A percentile compares a stretch with the other conserved stretches of the same genome.
Evolutionary conservation across 2,888 invertebrate genomes (phyloP).

Genomic region (Blera fallax): DNA sequence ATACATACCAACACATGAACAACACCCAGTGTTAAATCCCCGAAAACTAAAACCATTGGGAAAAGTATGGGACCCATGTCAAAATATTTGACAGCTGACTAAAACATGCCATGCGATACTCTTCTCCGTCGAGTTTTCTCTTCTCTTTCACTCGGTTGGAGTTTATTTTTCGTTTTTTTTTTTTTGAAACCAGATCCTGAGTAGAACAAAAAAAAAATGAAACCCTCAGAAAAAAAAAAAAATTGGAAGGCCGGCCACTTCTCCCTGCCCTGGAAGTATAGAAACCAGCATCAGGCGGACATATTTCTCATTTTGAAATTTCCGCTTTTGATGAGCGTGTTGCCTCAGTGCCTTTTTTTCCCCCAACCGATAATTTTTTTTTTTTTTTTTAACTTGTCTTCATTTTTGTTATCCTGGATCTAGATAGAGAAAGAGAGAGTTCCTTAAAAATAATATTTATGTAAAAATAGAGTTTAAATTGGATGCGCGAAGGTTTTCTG

Average conservation of each 20-base stretch:
- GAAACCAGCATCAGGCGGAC: slow-evolving; percentile 68
- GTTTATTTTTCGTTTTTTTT: not conserved
- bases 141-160: slow-evolving; percentile 30
- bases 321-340: slow-evolving; percentile 66
- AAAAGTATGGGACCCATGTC: slow-evolving; percentile 80
- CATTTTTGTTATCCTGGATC: slow-evolving; percentile 48
- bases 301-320: slow-evolving; percentile 71
- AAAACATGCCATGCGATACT: slow-evolving; percentile 80
- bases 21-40: slow-evolving; percentile 66
- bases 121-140: slow-evolving; percentile 41
- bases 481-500: not conserved
- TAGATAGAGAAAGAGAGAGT: slow-evolving; percentile 9
- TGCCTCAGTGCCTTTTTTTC: slow-evolving; percentile 12
- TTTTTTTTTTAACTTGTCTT: slow-evolving; percentile 10
- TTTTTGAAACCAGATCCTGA: slow-evolving; percentile 58
- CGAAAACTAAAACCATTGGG: slow-evolving; percentile 72
- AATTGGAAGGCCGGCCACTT: slow-evolving; percentile 41
- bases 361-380: slow-evolving; percentile 13
- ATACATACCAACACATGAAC: slow-evolving; percentile 35
- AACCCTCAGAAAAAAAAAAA: slow-evolving; percentile 36
- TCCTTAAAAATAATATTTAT: not conserved
- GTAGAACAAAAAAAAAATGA: slow-evolving; percentile 52
- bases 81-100: slow-evolving; percentile 83
- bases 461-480: slow-evolving; percentile 53
- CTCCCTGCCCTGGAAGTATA: slow-evolving; percentile 25